Percentiles rank a stretch among this genome's conserved stretches.
phyloP scores from a whole-genome alignment of 1,140 invertebrate species.

The Lineus longissimus region DNA sequence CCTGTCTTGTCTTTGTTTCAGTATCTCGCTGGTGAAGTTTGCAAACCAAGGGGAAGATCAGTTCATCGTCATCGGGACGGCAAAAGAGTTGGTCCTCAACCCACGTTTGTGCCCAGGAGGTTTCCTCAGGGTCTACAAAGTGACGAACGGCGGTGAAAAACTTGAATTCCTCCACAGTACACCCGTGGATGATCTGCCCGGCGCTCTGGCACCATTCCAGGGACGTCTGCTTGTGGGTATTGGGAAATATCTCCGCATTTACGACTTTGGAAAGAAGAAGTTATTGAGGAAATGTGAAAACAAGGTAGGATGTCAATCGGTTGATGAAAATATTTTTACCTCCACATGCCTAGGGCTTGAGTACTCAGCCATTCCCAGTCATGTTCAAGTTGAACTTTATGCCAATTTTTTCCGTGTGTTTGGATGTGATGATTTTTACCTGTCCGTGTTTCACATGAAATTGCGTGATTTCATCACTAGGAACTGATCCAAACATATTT shows the following conservation, averaged over 20 bases:
- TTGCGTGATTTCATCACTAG: neutral
- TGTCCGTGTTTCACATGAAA: no score
- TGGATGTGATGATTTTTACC: no score
- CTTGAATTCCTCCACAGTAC: constrained; percentile 93
- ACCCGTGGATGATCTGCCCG: constrained; percentile 80
- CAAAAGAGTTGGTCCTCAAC: constrained; percentile 85
- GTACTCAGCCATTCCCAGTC: no score
- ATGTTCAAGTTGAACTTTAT: no score
- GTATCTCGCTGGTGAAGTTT: constrained; percentile 71
- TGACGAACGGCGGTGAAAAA: constrained; percentile 65
- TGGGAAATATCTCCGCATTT: constrained; percentile 85
- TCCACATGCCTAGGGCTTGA: neutral
- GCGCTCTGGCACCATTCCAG: constrained; percentile 64
- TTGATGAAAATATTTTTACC: neutral
- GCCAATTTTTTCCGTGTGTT: no score
- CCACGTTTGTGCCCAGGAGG: constrained; percentile 76
- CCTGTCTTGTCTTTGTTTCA: constrained; percentile 47
- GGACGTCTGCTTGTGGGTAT: constrained; percentile 88
- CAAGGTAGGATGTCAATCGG: constrained; percentile 61
- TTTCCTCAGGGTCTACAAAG: constrained; percentile 79
- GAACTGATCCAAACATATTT: no score
- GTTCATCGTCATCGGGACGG: constrained; percentile 81
- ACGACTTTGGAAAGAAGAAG: constrained; percentile 97
- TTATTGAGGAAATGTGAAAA: constrained; percentile 97
- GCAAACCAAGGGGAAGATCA: constrained; percentile 67